These are phyloP conservation scores for Apaloderma vittatum DNA, from an alignment of 2,113 vertebrate genomes.

Conservation along the genomic window DNA sequence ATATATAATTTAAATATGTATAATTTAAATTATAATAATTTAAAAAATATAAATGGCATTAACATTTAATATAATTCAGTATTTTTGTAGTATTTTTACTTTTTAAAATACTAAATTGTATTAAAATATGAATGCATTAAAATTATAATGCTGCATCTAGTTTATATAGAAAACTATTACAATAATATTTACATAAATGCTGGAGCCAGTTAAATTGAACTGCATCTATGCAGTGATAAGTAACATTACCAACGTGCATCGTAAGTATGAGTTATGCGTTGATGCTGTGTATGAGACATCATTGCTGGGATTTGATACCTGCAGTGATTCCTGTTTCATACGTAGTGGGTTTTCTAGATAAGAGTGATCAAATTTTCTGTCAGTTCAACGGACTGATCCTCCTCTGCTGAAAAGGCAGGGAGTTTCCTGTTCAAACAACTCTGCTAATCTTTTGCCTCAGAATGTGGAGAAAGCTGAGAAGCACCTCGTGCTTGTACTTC, in stretches of 20 bases:
- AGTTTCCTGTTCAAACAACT: background rate
- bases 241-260: background rate
- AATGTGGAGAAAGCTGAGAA: background rate
- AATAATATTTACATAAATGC: background rate
- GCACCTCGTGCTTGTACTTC: background rate
- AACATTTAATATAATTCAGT: background rate
- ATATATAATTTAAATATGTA: background rate
- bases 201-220: background rate
- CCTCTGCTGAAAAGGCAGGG: background rate
- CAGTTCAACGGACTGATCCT: background rate
- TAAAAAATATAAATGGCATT: background rate
- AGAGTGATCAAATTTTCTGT: background rate
- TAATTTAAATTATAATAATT: background rate
- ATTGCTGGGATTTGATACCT: background rate
- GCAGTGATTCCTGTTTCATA: background rate
- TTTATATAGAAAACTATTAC: background rate
- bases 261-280: background rate
- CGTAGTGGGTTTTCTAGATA: background rate
- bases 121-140: background rate
- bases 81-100: background rate
- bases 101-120: background rate
- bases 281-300: background rate
- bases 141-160: background rate
- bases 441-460: background rate
- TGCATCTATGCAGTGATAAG: background rate